A percentile compares a stretch with the other conserved stretches of the same genome.
Conservation (phyloP, 2,113 vertebrate genomes). For the Campylomormyrus numenius region DNA sequence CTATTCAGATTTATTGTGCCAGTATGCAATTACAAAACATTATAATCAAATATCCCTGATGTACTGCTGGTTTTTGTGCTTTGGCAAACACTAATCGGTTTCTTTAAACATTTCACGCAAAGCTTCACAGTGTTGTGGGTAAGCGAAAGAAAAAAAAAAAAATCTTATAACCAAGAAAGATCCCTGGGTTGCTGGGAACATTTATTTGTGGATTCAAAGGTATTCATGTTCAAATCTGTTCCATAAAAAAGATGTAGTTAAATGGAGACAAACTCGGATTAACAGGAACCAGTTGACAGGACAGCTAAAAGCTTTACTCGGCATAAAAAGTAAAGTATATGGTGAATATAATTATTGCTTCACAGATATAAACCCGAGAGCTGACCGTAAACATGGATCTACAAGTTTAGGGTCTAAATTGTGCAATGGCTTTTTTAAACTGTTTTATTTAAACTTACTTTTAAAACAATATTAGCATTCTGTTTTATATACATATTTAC, state of each 20-base stretch:
- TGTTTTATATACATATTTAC: slow-evolving; percentile 39
- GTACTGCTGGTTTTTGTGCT: neutral
- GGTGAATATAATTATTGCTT: slow-evolving; percentile 25
- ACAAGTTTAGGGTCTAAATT: slow-evolving; percentile 18
- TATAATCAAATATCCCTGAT: neutral
- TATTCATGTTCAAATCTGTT: slow-evolving; percentile 33
- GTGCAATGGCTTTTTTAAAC: slow-evolving; percentile 38
- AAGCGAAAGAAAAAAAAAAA: neutral
- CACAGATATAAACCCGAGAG: slow-evolving; percentile 21
- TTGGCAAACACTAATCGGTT: neutral
- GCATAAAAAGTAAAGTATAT: slow-evolving; percentile 18
- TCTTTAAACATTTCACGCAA: neutral
- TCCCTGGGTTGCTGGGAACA: slow-evolving; percentile 2
- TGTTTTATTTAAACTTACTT: slow-evolving; percentile 21
- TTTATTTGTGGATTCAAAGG: slow-evolving; percentile 47
- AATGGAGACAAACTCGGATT: slow-evolving; percentile 22
- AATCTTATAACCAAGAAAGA: neutral
- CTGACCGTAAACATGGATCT: slow-evolving; percentile 1
- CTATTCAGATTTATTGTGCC: neutral
- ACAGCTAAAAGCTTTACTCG: slow-evolving; percentile 14
- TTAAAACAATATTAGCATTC: slow-evolving; percentile 31
- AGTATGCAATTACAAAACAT: neutral
- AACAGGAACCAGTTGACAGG: slow-evolving; percentile 26
- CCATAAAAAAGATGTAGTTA: slow-evolving; percentile 32
- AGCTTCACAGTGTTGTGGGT: neutral